Evolutionary conservation across 2,113 vertebrate genomes (phyloP).

Genomic region (Aramus guarauna): DNA sequence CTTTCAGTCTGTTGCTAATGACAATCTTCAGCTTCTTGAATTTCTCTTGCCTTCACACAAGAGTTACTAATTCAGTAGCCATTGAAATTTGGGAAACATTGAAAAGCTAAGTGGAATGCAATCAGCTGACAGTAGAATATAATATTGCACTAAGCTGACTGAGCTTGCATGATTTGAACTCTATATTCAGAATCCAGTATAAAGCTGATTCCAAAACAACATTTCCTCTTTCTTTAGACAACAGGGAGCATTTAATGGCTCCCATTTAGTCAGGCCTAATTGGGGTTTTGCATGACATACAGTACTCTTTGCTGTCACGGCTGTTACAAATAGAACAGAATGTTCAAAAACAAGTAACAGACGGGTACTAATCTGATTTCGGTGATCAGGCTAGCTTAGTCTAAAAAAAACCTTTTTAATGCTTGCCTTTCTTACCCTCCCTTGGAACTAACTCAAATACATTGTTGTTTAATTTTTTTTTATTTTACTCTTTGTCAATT

Average conservation of each 20-base stretch:
- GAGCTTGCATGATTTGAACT: neutral
- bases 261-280: constrained; percentile 38
- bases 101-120: constrained; percentile 13
- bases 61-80: neutral
- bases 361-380: constrained; percentile 58
- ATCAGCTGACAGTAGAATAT: neutral
- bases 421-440: constrained; percentile 33
- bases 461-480: neutral
- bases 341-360: constrained; percentile 58
- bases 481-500: neutral
- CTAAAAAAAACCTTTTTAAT: constrained; percentile 21
- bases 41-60: neutral
- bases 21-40: neutral
- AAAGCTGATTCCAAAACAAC: constrained; percentile 34
- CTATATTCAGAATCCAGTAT: constrained; percentile 26
- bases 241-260: constrained; percentile 12
- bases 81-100: constrained; percentile 21
- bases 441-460: constrained; percentile 24
- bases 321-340: constrained; percentile 68
- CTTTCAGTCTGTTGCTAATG: neutral
- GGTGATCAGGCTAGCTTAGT: constrained; percentile 46
- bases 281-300: constrained; percentile 53
- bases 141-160: constrained; percentile 8
- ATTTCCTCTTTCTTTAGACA: constrained; percentile 34
- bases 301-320: constrained; percentile 9